A percentile compares a stretch with the other conserved stretches of the same genome.
Conservation (phyloP, 2,888 invertebrate species). For the Campaea margaritaria region DNA sequence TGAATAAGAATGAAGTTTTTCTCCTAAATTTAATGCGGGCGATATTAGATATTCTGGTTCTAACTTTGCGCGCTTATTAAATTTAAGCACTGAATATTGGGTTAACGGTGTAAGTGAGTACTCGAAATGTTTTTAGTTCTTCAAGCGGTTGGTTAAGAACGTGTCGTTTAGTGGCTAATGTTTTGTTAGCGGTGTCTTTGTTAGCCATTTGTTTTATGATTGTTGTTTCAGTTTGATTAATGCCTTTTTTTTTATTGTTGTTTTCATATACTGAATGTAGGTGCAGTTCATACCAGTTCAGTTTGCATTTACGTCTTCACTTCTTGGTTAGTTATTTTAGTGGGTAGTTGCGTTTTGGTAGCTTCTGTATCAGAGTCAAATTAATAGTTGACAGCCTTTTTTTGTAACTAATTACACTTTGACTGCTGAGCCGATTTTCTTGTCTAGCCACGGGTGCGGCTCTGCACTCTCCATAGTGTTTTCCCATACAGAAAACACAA, state of each 20-base stretch:
- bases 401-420: too few species aligned
- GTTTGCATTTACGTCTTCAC: too few species aligned
- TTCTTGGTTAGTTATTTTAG: too few species aligned
- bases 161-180: not conserved
- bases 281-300: too few species aligned
- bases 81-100: constrained; percentile 29
- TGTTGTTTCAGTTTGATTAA: not conserved
- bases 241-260: not conserved
- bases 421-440: too few species aligned
- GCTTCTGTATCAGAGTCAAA: too few species aligned
- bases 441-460: too few species aligned
- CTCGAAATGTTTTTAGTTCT: constrained; percentile 50
- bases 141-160: constrained; percentile 37
- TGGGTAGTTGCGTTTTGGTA: too few species aligned
- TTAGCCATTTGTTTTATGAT: not conserved
- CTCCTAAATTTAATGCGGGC: constrained; percentile 49
- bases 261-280: too few species aligned
- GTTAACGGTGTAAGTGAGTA: constrained; percentile 30
- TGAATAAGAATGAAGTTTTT: constrained; percentile 75
- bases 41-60: constrained; percentile 55
- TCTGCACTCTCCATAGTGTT: too few species aligned
- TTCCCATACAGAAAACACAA: too few species aligned
- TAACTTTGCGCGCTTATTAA: constrained; percentile 34
- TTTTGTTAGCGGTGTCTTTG: constrained; percentile 1
- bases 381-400: too few species aligned